Evolutionary conservation across 2,888 invertebrate species (phyloP).

Genomic region (Stenolophus ochropezus): DNA sequence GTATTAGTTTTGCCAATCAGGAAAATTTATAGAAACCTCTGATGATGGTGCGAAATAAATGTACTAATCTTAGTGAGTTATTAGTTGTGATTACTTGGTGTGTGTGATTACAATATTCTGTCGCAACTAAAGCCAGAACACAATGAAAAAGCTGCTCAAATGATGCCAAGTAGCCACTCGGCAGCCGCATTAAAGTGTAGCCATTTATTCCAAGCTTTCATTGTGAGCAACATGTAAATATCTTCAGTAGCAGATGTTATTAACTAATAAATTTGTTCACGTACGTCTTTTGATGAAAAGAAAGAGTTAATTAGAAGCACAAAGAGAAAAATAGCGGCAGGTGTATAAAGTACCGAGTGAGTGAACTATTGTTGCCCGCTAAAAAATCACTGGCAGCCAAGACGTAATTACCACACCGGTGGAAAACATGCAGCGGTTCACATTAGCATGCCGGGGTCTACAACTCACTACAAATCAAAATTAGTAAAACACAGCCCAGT

Average conservation of each 20-base stretch:
- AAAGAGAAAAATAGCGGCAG: conserved; percentile 21
- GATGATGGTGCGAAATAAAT: too few relatives aligned
- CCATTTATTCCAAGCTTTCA: not conserved
- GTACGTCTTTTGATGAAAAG: conserved; percentile 26
- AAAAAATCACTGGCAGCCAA: conserved; percentile 25
- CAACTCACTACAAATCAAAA: too few relatives aligned
- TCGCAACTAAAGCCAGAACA: not conserved
- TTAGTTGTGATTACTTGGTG: not conserved
- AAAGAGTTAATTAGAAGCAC: conserved; percentile 23
- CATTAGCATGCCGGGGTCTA: too few relatives aligned
- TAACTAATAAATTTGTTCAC: conserved; percentile 23
- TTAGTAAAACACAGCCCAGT: too few relatives aligned
- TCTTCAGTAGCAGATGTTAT: not conserved
- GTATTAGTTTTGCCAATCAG: too few relatives aligned
- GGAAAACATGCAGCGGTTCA: conserved; percentile 41
- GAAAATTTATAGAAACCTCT: too few relatives aligned
- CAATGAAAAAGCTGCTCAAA: not conserved
- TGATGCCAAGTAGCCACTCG: not conserved
- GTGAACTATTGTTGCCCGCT: conserved; percentile 27
- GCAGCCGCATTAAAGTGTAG: not conserved
- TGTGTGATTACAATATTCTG: not conserved
- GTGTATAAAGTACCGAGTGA: conserved; percentile 4
- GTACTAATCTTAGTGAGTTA: not conserved
- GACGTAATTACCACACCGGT: conserved; percentile 40
- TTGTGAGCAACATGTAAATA: not conserved